phyloP scores from a whole-genome alignment of 2,797 vertebrate species.

The Myotis findleyi region DNA sequence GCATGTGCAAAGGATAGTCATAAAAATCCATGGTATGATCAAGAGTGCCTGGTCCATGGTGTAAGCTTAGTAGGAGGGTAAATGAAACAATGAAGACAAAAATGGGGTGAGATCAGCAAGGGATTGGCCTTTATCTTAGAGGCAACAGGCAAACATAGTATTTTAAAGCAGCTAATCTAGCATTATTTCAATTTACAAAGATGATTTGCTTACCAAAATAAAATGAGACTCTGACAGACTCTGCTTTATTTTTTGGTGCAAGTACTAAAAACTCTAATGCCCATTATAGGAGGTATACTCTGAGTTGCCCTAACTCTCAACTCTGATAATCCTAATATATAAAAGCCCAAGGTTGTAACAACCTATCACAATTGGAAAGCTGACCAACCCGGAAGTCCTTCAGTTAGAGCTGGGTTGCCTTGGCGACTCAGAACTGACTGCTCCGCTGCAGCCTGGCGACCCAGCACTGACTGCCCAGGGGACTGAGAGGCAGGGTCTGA shows the following conservation, averaged over 20 bases:
- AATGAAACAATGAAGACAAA: not conserved
- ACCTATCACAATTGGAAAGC: too few relatives aligned
- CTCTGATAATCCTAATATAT: not conserved
- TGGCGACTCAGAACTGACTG: too few relatives aligned
- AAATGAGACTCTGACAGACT: not conserved
- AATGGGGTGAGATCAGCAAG: not conserved
- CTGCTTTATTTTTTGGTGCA: slow-evolving; percentile 5
- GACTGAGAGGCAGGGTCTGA: too few relatives aligned
- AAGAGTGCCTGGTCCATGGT: not conserved
- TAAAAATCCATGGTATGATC: not conserved
- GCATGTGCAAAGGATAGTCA: not conserved
- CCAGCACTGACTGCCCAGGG: too few relatives aligned
- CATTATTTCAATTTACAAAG: not conserved
- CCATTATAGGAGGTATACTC: not conserved
- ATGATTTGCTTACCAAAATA: slow-evolving; percentile 44
- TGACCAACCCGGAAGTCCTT: too few relatives aligned
- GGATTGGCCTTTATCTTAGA: not conserved
- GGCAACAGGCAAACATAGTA: not conserved
- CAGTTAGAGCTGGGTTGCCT: too few relatives aligned
- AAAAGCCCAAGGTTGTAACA: too few relatives aligned
- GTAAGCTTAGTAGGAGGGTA: not conserved
- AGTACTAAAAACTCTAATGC: not conserved
- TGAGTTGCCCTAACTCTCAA: not conserved
- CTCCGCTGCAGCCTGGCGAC: too few relatives aligned
- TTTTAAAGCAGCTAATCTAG: not conserved